Conservation (phyloP, 2,888 invertebrate species). For the Allolobophora icterica region DNA sequence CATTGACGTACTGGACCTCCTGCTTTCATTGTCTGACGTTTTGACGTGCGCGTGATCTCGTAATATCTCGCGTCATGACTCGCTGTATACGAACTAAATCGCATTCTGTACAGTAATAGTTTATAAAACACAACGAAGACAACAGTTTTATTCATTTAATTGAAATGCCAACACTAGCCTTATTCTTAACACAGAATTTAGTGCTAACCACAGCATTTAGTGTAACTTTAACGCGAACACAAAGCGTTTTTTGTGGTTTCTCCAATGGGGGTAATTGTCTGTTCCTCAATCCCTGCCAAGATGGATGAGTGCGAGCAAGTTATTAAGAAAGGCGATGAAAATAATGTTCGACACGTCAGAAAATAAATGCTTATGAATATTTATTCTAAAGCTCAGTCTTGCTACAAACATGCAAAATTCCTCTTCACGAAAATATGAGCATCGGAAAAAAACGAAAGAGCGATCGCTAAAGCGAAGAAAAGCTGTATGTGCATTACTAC, state of each 20-base stretch:
- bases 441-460: slow-evolving; percentile 25
- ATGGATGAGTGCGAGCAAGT: background rate
- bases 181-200: background rate
- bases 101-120: background rate
- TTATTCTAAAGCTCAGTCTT: background rate
- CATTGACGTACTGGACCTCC: background rate
- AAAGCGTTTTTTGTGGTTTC: background rate
- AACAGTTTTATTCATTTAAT: background rate
- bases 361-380: background rate
- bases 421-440: slow-evolving; percentile 15
- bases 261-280: background rate
- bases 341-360: slow-evolving; percentile 1
- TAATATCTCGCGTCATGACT: slow-evolving; percentile 17
- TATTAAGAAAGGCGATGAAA: slow-evolving; percentile 1
- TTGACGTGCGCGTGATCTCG: slow-evolving; percentile 10
- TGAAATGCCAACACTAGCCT: background rate
- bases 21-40: background rate
- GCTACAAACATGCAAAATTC: slow-evolving; percentile 20
- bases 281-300: background rate
- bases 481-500: background rate
- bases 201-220: background rate
- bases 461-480: slow-evolving; percentile 13
- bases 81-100: background rate
- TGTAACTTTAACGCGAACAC: background rate
- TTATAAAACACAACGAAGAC: background rate